These are phyloP conservation scores for Lanius collurio DNA, from an alignment of 2,113 vertebrate species.

Conservation along the genomic window DNA sequence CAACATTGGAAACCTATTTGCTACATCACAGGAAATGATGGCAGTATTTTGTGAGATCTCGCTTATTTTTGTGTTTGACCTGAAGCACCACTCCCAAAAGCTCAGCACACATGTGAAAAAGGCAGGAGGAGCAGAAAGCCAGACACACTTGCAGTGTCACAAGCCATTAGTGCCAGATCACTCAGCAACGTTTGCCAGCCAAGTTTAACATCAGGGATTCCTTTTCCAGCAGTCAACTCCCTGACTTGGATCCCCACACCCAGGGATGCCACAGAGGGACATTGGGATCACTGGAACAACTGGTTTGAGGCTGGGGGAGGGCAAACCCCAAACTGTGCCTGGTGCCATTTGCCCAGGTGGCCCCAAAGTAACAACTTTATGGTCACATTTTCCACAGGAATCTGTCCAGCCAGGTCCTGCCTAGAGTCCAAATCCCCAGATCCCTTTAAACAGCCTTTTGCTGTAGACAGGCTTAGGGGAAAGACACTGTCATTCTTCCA, in stretches of 20 bases:
- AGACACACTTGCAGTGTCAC: neutral
- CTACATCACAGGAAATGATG: fast-evolving
- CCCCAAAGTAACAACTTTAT: neutral
- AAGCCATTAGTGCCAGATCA: neutral
- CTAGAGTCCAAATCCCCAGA: neutral
- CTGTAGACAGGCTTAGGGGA: neutral
- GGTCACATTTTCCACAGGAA: neutral
- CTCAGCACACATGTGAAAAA: neutral
- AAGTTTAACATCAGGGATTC: neutral
- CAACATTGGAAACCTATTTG: neutral
- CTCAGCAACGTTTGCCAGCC: neutral
- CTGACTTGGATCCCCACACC: fast-evolving
- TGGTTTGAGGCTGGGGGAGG: neutral
- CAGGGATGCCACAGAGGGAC: neutral
- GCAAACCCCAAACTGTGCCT: neutral
- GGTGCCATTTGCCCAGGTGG: neutral
- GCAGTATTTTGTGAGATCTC: neutral
- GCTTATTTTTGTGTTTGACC: neutral
- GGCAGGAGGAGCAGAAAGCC: neutral
- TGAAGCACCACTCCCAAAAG: neutral
- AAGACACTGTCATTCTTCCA: neutral
- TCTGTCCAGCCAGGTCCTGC: neutral
- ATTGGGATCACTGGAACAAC: neutral
- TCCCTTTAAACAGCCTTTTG: neutral
- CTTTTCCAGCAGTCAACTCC: neutral